Evolutionary conservation across 2,888 invertebrate species (phyloP).

Genomic region (Cosmia pyralina): DNA sequence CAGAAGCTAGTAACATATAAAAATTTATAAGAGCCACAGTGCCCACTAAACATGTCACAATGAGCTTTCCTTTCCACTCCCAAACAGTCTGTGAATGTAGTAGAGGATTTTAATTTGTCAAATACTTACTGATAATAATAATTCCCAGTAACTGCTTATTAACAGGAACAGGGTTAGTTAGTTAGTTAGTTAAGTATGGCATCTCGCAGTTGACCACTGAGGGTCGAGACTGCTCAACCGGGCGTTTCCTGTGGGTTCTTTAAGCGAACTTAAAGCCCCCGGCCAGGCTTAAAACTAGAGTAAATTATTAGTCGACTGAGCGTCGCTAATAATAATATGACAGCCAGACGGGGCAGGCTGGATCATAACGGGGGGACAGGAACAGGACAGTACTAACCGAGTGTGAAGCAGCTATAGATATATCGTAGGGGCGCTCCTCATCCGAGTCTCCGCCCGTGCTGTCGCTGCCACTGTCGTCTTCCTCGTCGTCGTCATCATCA

Average conservation of each 20-base stretch:
- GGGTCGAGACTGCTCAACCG: too few relatives aligned
- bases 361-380: too few relatives aligned
- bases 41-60: not conserved
- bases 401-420: constrained; percentile 82
- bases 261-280: too few relatives aligned
- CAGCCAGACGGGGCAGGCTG: too few relatives aligned
- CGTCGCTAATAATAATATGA: too few relatives aligned
- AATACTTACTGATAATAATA: not conserved
- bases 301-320: too few relatives aligned
- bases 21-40: not conserved
- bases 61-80: too few relatives aligned
- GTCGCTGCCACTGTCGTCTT: constrained; percentile 26
- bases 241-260: too few relatives aligned
- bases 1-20: not conserved
- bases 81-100: not conserved
- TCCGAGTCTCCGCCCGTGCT: constrained; percentile 65
- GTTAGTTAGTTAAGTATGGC: too few relatives aligned
- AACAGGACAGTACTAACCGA: constrained; percentile 73
- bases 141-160: not conserved
- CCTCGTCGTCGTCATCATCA: constrained; percentile 30
- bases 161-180: not conserved
- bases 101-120: not conserved
- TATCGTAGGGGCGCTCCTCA: constrained; percentile 78
- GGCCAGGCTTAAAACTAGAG: too few relatives aligned
- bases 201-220: too few relatives aligned